Conservation (phyloP, 1,140 invertebrate species). For the Nasonia vitripennis region DNA sequence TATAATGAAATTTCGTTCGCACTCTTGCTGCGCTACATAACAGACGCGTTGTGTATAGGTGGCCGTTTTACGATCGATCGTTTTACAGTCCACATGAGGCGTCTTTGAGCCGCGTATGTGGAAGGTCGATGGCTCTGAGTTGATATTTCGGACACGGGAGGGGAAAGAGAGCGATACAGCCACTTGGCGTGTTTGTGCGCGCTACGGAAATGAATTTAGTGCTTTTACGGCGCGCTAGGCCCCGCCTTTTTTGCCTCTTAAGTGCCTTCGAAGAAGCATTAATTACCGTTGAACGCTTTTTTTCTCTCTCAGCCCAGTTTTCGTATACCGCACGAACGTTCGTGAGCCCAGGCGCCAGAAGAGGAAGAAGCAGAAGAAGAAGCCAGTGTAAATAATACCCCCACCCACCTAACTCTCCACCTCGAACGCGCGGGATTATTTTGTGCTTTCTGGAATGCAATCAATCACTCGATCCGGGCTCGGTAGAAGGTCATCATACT, state of each 20-base stretch:
- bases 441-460: slow-evolving; percentile 28
- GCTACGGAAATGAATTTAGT: slow-evolving; percentile 3
- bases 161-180: background rate
- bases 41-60: too few relatives aligned
- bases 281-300: slow-evolving; percentile 29
- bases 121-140: background rate
- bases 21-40: too few relatives aligned
- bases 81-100: background rate
- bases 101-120: background rate
- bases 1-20: background rate
- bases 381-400: background rate
- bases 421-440: background rate
- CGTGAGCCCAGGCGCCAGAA: background rate
- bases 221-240: background rate
- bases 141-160: background rate
- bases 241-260: background rate
- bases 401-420: background rate
- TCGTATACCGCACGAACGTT: background rate
- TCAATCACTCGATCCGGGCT: slow-evolving; percentile 23
- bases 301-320: background rate
- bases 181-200: background rate
- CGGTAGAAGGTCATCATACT: background rate
- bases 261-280: slow-evolving; percentile 18
- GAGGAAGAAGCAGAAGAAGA: background rate
- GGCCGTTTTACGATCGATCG: background rate